These are phyloP conservation scores for Chrysoperla carnea DNA, from an alignment of 1,140 invertebrate genomes.

Conservation along the genomic window DNA sequence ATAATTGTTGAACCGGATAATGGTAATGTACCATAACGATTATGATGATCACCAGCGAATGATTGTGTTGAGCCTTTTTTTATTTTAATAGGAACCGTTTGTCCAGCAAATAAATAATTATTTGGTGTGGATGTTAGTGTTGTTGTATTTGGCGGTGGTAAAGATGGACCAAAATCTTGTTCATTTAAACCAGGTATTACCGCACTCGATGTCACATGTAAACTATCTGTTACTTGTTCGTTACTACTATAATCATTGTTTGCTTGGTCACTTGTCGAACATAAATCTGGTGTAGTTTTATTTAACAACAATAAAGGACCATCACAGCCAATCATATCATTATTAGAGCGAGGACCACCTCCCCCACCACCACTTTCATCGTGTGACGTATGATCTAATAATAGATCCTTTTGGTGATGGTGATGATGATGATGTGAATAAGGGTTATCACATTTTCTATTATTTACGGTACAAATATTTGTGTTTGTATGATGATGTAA, in stretches of 20 bases:
- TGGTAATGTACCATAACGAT: constrained; percentile 6
- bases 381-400: too few species aligned
- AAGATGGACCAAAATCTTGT: background rate
- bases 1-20: constrained; percentile 8
- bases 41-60: background rate
- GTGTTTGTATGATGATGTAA: background rate
- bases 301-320: background rate
- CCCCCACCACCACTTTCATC: too few species aligned
- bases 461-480: background rate
- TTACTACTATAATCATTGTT: background rate
- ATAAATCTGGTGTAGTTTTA: background rate
- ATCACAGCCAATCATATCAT: background rate
- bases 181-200: constrained; percentile 10
- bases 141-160: background rate
- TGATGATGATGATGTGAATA: too few species aligned
- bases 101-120: constrained; percentile 14
- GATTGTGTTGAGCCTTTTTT: constrained; percentile 6
- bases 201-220: constrained; percentile 3
- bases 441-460: background rate
- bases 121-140: background rate
- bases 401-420: too few species aligned
- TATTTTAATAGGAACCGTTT: constrained; percentile 21
- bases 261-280: background rate
- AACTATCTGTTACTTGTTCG: background rate
- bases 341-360: background rate